Conservation (phyloP, 2,113 vertebrate genomes). For the Rana temporaria region DNA sequence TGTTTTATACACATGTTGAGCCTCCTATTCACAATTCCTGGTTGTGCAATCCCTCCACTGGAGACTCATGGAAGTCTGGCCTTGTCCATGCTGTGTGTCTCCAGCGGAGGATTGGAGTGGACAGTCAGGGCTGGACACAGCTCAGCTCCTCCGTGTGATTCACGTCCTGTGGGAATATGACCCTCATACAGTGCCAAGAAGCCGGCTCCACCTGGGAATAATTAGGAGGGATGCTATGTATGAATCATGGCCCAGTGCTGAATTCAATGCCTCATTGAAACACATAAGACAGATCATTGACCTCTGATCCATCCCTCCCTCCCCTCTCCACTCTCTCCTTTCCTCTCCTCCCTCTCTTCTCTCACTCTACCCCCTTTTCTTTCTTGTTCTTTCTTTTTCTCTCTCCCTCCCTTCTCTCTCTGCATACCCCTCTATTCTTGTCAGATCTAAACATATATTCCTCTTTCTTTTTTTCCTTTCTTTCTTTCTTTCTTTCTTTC, state of each 20-base stretch:
- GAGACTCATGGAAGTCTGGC: too few species aligned
- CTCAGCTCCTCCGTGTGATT: not conserved
- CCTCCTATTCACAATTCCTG: not conserved
- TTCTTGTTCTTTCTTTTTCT: not conserved
- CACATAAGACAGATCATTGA: constrained; percentile 40
- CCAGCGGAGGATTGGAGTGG: too few species aligned
- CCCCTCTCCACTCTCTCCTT: not conserved
- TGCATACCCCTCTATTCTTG: not conserved
- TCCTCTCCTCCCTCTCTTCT: not conserved
- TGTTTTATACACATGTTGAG: too few species aligned
- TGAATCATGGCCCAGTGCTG: constrained; percentile 21
- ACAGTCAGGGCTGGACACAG: not conserved
- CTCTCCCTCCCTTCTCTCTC: not conserved
- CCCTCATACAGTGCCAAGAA: constrained; percentile 16
- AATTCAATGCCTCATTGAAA: constrained; percentile 54
- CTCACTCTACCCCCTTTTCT: not conserved
- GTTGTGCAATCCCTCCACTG: not conserved
- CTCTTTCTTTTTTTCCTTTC: not conserved
- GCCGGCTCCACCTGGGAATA: constrained; percentile 37
- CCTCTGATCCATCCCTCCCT: constrained; percentile 12
- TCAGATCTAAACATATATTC: not conserved
- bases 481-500: too few species aligned
- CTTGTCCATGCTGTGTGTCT: too few species aligned
- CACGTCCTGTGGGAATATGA: constrained; percentile 30
- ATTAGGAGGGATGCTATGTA: constrained; percentile 17